These are phyloP conservation scores for Acanthosepion esculentum DNA, from an alignment of 2,888 invertebrate genomes.

Conservation along the genomic window DNA sequence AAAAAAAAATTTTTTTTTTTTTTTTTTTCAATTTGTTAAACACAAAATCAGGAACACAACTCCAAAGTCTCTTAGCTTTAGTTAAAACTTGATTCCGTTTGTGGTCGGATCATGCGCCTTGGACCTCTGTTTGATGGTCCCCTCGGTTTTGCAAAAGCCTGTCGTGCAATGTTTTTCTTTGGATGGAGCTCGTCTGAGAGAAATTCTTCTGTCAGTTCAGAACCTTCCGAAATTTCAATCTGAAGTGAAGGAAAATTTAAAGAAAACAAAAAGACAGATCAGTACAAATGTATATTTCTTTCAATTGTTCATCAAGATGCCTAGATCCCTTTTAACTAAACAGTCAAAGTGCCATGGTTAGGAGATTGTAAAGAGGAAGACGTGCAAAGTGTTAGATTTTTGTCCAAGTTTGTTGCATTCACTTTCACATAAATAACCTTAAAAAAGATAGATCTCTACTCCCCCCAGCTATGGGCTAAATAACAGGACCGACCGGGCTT, in stretches of 20 bases:
- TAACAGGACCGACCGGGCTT: no score
- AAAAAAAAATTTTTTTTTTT: background rate
- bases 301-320: no score
- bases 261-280: no score
- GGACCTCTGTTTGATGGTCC: conserved; percentile 95
- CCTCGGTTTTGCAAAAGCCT: conserved; percentile 92
- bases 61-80: background rate
- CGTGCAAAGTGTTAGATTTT: no score
- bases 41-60: background rate
- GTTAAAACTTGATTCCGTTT: background rate
- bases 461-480: no score
- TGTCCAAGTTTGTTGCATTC: no score
- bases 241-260: conserved; percentile 73
- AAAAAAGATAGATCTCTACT: no score
- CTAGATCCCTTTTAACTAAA: no score
- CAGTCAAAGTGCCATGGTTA: no score
- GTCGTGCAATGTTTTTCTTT: conserved; percentile 80
- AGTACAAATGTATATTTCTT: no score
- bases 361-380: no score
- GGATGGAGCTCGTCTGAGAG: conserved; percentile 95
- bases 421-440: no score
- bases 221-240: conserved; percentile 93
- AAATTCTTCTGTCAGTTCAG: conserved; percentile 91
- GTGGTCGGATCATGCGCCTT: conserved; percentile 72
- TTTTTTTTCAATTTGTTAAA: background rate